Conservation (phyloP, 2,888 invertebrate species). For the Argyresthia albistria region DNA sequence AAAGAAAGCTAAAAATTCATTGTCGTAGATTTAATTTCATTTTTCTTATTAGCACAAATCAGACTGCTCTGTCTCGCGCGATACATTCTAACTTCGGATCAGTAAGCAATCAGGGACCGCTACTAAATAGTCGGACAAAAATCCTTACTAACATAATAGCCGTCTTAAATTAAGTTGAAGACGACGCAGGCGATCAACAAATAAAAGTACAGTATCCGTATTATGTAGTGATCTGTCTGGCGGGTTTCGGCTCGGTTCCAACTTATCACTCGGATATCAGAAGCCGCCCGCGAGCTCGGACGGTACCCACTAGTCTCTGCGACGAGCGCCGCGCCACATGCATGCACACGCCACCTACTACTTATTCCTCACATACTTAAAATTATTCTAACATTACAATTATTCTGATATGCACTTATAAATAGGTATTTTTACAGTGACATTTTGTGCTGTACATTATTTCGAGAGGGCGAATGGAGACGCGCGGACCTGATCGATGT, state of each 20-base stretch:
- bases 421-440: constrained; percentile 60
- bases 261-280: too few species aligned
- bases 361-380: constrained; percentile 25
- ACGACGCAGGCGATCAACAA: constrained; percentile 7
- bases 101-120: neutral
- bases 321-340: neutral
- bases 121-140: neutral
- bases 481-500: neutral
- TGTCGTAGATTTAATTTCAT: constrained; percentile 27
- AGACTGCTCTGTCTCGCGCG: too few species aligned
- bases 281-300: too few species aligned
- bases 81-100: too few species aligned
- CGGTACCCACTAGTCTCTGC: too few species aligned
- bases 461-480: constrained; percentile 4
- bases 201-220: constrained; percentile 8
- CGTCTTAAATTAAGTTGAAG: constrained; percentile 5
- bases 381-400: constrained; percentile 61
- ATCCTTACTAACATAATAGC: constrained; percentile 3
- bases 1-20: constrained; percentile 40
- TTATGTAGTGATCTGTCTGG: constrained; percentile 13
- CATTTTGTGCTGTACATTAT: constrained; percentile 65
- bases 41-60: too few species aligned
- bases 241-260: constrained; percentile 8
- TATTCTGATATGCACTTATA: constrained; percentile 68
- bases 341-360: constrained; percentile 10